These are phyloP conservation scores for Andrena trimmerana DNA, from an alignment of 2,888 invertebrate genomes.

Conservation along the genomic window DNA sequence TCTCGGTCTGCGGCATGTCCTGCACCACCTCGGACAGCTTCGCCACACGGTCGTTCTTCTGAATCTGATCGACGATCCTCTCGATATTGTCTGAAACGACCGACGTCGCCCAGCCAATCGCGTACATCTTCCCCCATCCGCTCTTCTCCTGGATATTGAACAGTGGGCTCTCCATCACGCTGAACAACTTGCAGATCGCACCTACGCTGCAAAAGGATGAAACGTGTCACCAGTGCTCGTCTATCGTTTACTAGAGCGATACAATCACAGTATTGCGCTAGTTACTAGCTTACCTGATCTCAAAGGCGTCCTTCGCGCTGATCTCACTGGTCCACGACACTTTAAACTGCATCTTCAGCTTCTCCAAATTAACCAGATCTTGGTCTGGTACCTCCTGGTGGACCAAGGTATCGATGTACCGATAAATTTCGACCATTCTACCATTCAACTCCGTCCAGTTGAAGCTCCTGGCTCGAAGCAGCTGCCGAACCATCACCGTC, in stretches of 20 bases:
- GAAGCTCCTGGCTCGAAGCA: constrained; percentile 60
- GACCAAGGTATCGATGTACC: constrained; percentile 75
- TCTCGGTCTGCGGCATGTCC: constrained; percentile 78
- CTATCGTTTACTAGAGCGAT: not conserved
- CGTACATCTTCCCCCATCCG: constrained; percentile 74
- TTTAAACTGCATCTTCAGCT: constrained; percentile 68
- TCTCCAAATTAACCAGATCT: constrained; percentile 57
- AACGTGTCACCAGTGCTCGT: constrained; percentile 31
- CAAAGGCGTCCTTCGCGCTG: constrained; percentile 70
- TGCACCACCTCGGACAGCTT: constrained; percentile 66
- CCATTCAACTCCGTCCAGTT: constrained; percentile 81
- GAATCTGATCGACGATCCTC: constrained; percentile 75
- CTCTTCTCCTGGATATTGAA: constrained; percentile 72
- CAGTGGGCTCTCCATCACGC: constrained; percentile 76
- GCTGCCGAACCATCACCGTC: constrained; percentile 51
- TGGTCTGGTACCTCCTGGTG: constrained; percentile 69
- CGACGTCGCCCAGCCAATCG: constrained; percentile 76
- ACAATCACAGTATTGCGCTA: not conserved
- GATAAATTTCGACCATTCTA: constrained; percentile 76
- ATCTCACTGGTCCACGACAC: constrained; percentile 74
- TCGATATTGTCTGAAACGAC: constrained; percentile 75
- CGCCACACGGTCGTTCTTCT: constrained; percentile 63
- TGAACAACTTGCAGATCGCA: constrained; percentile 78
- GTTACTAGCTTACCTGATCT: constrained; percentile 75
- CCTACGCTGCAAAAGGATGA: constrained; percentile 79